These are phyloP conservation scores for Girardinus metallicus DNA, from an alignment of 2,797 vertebrate species.

Conservation along the genomic window DNA sequence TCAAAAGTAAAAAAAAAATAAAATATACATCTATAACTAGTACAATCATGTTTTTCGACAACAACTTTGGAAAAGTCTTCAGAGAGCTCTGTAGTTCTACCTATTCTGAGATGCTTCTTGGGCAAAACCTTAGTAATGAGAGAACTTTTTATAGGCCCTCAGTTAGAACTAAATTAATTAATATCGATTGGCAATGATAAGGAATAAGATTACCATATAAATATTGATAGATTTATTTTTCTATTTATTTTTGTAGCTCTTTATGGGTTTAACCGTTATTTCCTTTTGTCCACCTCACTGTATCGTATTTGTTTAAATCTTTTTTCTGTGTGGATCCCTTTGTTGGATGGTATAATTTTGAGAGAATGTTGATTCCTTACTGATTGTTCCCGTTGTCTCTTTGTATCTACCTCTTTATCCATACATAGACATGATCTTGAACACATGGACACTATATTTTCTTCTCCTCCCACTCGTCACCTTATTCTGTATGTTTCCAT, in stretches of 20 bases:
- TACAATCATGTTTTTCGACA: neutral
- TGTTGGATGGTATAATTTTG: neutral
- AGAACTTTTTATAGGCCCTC: neutral
- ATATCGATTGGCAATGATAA: neutral
- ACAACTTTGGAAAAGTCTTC: neutral
- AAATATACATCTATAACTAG: neutral
- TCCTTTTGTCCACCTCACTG: neutral
- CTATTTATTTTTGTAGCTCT: neutral
- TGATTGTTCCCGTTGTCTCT: slow-evolving; percentile 28
- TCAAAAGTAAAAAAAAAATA: neutral
- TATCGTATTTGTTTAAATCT: neutral
- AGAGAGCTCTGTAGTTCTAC: neutral
- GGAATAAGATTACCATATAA: neutral
- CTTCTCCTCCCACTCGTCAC: neutral
- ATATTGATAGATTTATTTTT: neutral
- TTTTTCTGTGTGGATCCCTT: neutral
- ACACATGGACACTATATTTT: slow-evolving; percentile 67
- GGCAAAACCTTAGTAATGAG: neutral
- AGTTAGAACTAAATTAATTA: neutral
- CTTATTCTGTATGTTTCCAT: slow-evolving; percentile 20
- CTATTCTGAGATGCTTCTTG: neutral
- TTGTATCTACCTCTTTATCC: slow-evolving; percentile 37
- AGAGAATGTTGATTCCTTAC: neutral
- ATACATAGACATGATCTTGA: slow-evolving; percentile 52
- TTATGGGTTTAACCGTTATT: neutral